A percentile compares a stretch with the other conserved stretches of the same genome.
These are phyloP conservation scores for Sialis lutaria DNA, from an alignment of 2,888 invertebrate species.

Conservation along the genomic window DNA sequence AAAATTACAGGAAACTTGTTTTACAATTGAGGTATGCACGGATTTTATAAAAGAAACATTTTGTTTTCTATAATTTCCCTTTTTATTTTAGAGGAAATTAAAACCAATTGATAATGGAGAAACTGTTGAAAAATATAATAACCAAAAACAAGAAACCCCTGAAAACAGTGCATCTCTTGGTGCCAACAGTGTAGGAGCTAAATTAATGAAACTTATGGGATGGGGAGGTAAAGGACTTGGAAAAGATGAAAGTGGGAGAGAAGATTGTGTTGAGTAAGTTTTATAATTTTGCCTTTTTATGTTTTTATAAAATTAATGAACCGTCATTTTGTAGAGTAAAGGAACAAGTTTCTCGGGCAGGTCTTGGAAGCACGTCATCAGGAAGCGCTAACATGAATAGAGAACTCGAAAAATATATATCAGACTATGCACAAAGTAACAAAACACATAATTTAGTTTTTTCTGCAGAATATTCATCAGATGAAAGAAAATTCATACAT, in stretches of 20 bases:
- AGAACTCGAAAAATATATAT: not conserved
- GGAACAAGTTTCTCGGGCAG: not conserved
- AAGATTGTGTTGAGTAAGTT: slow-evolving; percentile 30
- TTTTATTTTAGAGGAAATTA: not conserved
- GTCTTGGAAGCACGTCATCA: not conserved
- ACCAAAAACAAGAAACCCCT: not conserved
- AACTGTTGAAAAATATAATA: not conserved
- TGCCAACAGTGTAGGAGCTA: slow-evolving; percentile 33
- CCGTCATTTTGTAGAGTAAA: not conserved
- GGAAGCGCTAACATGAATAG: not conserved
- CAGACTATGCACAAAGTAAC: not conserved
- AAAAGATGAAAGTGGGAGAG: slow-evolving; percentile 31
- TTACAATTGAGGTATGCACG: slow-evolving; percentile 2
- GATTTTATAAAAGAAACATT: not conserved
- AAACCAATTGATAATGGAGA: not conserved
- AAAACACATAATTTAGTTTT: slow-evolving; percentile 2
- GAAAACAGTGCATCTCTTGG: slow-evolving; percentile 1
- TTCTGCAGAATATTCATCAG: slow-evolving; percentile 1
- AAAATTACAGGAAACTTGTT: slow-evolving; percentile 5
- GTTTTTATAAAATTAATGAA: not conserved
- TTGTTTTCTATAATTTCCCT: not conserved
- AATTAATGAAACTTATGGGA: slow-evolving; percentile 37
- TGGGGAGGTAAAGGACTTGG: slow-evolving; percentile 41
- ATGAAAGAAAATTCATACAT: slow-evolving; percentile 4
- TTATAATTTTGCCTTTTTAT: not conserved